A percentile compares a stretch with the other conserved stretches of the same genome.
Evolutionary conservation across 2,113 vertebrate genomes (phyloP).

Genomic region (Protobothrops mucrosquamatus): DNA sequence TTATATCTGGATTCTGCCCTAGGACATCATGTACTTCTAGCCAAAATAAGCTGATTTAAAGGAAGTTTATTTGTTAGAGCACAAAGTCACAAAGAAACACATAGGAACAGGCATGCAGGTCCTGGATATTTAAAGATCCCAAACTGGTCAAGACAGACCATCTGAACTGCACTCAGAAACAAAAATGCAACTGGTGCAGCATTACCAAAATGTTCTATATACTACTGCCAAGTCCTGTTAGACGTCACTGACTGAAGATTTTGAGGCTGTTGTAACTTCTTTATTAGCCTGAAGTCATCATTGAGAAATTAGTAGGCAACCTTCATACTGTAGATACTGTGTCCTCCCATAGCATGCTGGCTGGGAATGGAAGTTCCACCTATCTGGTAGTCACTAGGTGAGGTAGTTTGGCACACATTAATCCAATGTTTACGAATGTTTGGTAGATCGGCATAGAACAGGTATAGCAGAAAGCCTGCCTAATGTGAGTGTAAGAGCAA

Average conservation of each 20-base stretch:
- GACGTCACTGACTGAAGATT: not conserved
- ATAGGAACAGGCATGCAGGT: not conserved
- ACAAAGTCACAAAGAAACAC: not conserved
- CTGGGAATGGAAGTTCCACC: not conserved
- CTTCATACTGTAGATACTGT: not conserved
- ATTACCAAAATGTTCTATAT: not conserved
- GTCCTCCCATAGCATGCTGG: not conserved
- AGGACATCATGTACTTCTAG: not conserved
- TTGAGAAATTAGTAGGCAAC: not conserved
- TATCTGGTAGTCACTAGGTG: not conserved
- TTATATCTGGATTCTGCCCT: not conserved
- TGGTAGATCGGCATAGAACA: not conserved
- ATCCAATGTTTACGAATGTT: not conserved
- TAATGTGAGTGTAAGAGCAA: not conserved
- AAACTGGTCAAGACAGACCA: not conserved
- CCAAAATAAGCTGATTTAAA: constrained; percentile 13
- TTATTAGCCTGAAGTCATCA: not conserved
- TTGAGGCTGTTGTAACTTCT: not conserved
- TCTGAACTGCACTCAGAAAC: not conserved
- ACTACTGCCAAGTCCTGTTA: not conserved
- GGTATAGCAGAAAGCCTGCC: not conserved
- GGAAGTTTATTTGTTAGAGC: not conserved
- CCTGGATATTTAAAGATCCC: not conserved
- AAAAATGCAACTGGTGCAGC: not conserved
- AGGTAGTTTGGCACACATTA: not conserved